Evolutionary conservation across 2,888 invertebrate species (phyloP), one percentile per base, ranked within the genome.

Genomic region (Troglohyphantes excavatus): DNA sequence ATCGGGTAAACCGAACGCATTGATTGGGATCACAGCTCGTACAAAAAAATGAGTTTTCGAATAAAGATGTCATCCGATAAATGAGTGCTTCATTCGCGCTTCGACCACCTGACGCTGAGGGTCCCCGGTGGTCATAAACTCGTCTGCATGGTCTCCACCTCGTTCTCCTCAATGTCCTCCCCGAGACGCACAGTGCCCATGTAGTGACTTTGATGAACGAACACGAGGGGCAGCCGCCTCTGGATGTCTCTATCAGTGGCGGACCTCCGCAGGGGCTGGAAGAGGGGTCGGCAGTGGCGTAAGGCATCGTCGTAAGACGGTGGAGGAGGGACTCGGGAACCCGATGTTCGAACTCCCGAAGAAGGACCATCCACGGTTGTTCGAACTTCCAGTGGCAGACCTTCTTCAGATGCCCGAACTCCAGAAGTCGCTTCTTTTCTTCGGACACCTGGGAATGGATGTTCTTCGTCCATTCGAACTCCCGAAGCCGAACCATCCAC

Each of bases 261-360:
- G 0, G 91, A 91, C 19, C 92, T 84, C 39, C 91, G 43, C 11
- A 91, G 72, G n/a, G 91, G 91, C 19, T 75, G 79, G 43, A 89
- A 81, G 26, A 93, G 78, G 21, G 93, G 93, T 76, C 93, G 93
- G 91, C 93, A 93, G 92, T 93, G 93, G 92, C 95, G 95, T 43
- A 96, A 93, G 0, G 96, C 96, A 92, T 96, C 95, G 92, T 95
- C 96, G 92, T 95, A 96, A 29, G 95, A 94, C 1, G 96, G 96
- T 0, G 96, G 94, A 46, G 78, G 72, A 17, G 61, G 65, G 13
- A 76, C 46, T n/a, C n/a, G 17, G n/a, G 17, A 5, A 53, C 13
- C 13, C 17, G 53, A 19, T n/a, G 23, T 3, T n/a, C 9, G 29
- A 27, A 61, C 17, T 53, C n/a, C 53, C 13, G 53, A 53, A 53